Conservation (phyloP, 1,140 invertebrate genomes). For the Drosophila novamexicana region DNA sequence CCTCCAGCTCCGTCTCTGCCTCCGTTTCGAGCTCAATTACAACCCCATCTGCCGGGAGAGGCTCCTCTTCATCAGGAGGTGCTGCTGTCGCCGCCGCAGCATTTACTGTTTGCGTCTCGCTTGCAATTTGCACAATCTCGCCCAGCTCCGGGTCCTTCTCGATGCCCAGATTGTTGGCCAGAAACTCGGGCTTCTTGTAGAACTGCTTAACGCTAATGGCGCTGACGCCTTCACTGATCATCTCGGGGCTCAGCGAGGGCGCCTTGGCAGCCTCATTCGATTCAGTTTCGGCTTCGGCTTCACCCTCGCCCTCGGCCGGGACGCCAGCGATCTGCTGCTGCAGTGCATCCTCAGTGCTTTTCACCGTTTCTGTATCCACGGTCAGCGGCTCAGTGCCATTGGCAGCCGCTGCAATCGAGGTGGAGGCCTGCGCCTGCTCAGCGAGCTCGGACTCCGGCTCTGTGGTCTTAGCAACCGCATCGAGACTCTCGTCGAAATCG, state of each 20-base stretch:
- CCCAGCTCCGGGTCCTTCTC: constrained; percentile 83
- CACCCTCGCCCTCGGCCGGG: not conserved
- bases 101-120: constrained; percentile 17
- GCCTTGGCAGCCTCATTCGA: constrained; percentile 56
- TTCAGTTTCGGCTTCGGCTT: constrained; percentile 3
- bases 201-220: constrained; percentile 81
- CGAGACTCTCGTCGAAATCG: constrained; percentile 59
- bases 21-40: constrained; percentile 14
- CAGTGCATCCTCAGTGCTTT: not conserved
- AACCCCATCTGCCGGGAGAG: not conserved
- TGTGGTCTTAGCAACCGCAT: constrained; percentile 1
- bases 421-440: constrained; percentile 16
- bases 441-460: constrained; percentile 6
- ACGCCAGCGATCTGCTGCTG: not conserved
- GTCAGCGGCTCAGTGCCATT: constrained; percentile 67
- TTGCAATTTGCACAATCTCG: constrained; percentile 80
- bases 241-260: constrained; percentile 72
- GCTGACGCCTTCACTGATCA: constrained; percentile 80
- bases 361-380: constrained; percentile 49
- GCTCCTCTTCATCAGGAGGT: not conserved
- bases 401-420: constrained; percentile 19
- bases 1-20: not conserved
- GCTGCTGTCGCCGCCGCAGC: not conserved
- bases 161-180: constrained; percentile 83
- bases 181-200: constrained; percentile 83